Conservation (phyloP, 2,888 invertebrate species). For the Augiades crinisus region DNA sequence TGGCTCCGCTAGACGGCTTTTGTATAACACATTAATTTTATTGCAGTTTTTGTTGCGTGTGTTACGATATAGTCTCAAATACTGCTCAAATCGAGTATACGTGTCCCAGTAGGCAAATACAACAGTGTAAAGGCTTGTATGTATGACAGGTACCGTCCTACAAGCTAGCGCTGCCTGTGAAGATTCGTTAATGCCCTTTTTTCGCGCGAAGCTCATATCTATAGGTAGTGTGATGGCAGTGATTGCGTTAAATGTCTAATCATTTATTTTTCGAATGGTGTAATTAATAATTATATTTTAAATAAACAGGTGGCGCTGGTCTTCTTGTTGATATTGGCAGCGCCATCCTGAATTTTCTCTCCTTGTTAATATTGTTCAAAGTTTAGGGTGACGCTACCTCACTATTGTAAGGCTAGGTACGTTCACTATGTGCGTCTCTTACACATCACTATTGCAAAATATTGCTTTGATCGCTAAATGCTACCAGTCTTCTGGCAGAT, state of each 20-base stretch:
- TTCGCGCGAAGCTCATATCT: conserved; percentile 24
- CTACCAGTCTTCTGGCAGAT: conserved; percentile 27
- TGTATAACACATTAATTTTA: conserved; percentile 31
- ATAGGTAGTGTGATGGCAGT: conserved; percentile 58
- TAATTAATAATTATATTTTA: conserved; percentile 19
- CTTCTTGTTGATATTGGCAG: conserved; percentile 56
- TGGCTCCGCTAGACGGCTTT: conserved; percentile 18
- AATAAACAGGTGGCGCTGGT: conserved; percentile 74
- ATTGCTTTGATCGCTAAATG: conserved; percentile 31
- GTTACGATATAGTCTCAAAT: conserved; percentile 63
- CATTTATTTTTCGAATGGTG: conserved; percentile 5
- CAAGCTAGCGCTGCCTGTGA: conserved; percentile 30
- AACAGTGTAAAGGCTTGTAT: no score
- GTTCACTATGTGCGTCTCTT: conserved; percentile 38
- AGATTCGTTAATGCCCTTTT: conserved; percentile 28
- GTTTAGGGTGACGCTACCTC: conserved; percentile 69
- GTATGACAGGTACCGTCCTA: conserved; percentile 25
- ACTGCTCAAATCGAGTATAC: conserved; percentile 45
- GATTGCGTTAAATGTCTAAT: conserved; percentile 51
- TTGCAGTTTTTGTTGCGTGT: conserved; percentile 31
- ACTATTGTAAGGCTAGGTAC: conserved; percentile 33
- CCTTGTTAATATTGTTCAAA: conserved; percentile 30
- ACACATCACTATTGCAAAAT: conserved; percentile 28
- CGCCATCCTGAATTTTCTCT: conserved; percentile 70
- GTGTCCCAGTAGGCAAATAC: conserved; percentile 34